A percentile compares a stretch with the other conserved stretches of the same genome.
Conservation (phyloP, 2,113 vertebrate genomes). For the Hippocampus mohnikei region DNA sequence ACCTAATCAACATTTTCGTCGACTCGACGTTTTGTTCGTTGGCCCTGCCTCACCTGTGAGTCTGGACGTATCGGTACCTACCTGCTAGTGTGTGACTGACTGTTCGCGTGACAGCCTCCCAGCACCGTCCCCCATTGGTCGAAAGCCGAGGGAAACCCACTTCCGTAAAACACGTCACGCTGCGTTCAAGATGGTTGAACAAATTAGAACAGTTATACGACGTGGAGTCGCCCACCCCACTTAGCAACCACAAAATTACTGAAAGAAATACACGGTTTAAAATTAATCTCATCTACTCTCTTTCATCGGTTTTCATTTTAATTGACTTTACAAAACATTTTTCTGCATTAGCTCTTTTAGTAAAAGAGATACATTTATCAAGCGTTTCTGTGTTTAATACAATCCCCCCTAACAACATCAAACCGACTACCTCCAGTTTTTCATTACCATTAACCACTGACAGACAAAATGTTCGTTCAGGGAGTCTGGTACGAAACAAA, state of each 20-base stretch:
- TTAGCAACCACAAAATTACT: not conserved
- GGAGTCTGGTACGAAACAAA: no score
- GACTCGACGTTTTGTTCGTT: not conserved
- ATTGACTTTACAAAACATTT: not conserved
- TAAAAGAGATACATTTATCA: not conserved
- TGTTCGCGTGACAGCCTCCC: not conserved
- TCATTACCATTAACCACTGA: not conserved
- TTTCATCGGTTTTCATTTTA: not conserved
- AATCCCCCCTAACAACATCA: not conserved
- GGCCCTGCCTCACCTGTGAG: not conserved
- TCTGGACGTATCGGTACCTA: no score
- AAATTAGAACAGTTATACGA: constrained; percentile 7
- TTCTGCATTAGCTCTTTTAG: not conserved
- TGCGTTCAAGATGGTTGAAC: constrained; percentile 36
- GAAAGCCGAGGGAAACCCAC: constrained; percentile 8
- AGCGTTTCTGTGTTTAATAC: not conserved
- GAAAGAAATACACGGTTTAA: not conserved
- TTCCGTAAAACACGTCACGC: constrained; percentile 47
- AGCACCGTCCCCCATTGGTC: constrained; percentile 62
- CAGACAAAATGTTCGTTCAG: not conserved
- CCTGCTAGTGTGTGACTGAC: no score
- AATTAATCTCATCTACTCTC: not conserved
- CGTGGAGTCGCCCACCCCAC: not conserved
- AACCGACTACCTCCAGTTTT: not conserved
- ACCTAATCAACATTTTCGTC: not conserved